These are phyloP conservation scores for Autographa gamma DNA, from an alignment of 2,888 invertebrate species.

Conservation along the genomic window DNA sequence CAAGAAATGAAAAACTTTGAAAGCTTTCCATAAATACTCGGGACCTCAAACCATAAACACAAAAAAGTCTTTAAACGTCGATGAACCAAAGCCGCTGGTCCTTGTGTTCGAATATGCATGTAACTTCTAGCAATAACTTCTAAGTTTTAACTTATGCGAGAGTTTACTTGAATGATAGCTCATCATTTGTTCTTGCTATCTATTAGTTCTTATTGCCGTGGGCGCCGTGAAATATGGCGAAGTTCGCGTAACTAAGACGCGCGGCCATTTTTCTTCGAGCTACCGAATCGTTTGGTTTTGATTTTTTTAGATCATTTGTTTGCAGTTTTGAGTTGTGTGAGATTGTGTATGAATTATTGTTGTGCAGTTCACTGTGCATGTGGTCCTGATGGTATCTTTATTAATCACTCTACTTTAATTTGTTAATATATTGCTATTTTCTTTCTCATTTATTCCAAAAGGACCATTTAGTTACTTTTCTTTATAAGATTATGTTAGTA, in stretches of 20 bases:
- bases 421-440: neutral
- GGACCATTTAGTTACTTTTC: neutral
- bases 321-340: slow-evolving; percentile 29
- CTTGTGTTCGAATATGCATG: neutral
- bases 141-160: slow-evolving; percentile 45
- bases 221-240: slow-evolving; percentile 66
- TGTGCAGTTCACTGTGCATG: neutral
- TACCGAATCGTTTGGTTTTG: slow-evolving; percentile 44
- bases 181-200: slow-evolving; percentile 64
- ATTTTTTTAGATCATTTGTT: slow-evolving; percentile 37
- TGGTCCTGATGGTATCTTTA: neutral
- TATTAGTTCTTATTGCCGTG: slow-evolving; percentile 61
- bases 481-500: neutral
- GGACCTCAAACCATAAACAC: neutral
- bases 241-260: slow-evolving; percentile 48
- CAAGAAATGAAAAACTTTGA: neutral
- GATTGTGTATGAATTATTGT: neutral
- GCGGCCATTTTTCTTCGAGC: slow-evolving; percentile 46
- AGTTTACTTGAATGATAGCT: slow-evolving; percentile 65
- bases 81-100: neutral
- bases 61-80: neutral
- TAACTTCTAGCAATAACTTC: slow-evolving; percentile 34
- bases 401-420: neutral
- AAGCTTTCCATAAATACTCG: neutral
- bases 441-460: neutral